These are phyloP conservation scores for Periplaneta americana DNA, from an alignment of 1,140 invertebrate genomes.

Conservation along the genomic window DNA sequence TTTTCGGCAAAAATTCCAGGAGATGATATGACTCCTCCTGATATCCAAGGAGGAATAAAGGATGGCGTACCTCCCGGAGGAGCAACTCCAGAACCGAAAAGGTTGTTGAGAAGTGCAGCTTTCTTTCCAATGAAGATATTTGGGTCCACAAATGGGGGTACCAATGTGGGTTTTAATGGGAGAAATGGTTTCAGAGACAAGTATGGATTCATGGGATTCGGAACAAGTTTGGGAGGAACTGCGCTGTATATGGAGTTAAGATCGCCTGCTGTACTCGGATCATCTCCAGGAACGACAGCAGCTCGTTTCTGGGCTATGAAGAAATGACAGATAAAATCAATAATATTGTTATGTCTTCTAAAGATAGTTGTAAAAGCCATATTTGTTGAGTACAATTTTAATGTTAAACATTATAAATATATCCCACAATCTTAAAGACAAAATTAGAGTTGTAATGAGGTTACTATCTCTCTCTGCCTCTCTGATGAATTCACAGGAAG, in stretches of 20 bases:
- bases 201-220: constrained; percentile 10
- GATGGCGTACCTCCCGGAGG: not conserved
- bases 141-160: constrained; percentile 30
- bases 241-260: not conserved
- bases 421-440: no score
- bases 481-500: no score
- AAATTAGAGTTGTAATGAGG: no score
- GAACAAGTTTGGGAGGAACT: not conserved
- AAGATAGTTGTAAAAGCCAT: no score
- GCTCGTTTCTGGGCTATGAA: not conserved
- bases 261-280: not conserved
- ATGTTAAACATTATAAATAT: no score
- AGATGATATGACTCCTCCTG: not conserved
- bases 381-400: no score
- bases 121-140: constrained; percentile 34
- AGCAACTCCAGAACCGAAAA: constrained; percentile 26
- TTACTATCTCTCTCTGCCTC: no score
- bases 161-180: constrained; percentile 15
- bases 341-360: no score
- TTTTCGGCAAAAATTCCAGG: constrained; percentile 18
- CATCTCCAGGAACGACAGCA: not conserved
- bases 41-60: not conserved
- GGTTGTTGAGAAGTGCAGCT: constrained; percentile 31
- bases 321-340: not conserved
- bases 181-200: constrained; percentile 19